Base-by-base conservation (phyloP, 92 coral and sea anemone genomes). In the Zoanthus solanderi region DNA sequence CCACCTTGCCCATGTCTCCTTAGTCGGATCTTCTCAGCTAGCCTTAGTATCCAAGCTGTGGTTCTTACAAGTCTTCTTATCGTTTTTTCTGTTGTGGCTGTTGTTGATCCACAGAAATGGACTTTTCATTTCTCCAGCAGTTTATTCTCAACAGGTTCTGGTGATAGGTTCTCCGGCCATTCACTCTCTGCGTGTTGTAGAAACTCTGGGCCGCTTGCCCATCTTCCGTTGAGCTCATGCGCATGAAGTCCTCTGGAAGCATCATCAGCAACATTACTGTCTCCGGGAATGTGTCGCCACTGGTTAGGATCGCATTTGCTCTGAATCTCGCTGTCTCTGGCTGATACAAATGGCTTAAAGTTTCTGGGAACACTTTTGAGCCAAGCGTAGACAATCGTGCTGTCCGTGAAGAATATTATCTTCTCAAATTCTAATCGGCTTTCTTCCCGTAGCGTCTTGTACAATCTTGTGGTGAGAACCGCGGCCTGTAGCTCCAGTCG, bases 271-370 rank as follows among this genome's bases (percentile, higher is more conserved):
- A 92, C 94, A 56, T 92, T 89, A 6, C 18, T 23, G n/a, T 86
- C 90, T 56, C 94, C 91, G 0, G 94, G 90, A 12, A 92, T 23
- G 85, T 92, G 91, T 56, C 86, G 34, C 93, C 95, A 90, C 9
- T 87, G 88, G 15, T 37, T 72, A 5, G 94, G 94, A 15, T 93
- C 96, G 45, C 87, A 45, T 66, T 78, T 94, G 28, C 83, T 67
- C 58, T 94, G 94, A 8, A 91, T 91, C 56, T 94, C 91, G 17
- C 96, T 93, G 6, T 89, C 86, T 77, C 94, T 52, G 3, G 68
- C 65, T 0, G 94, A 94, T 2, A 89, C 94, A 68, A 91, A 91
- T 12, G 89, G 93, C 69, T 87, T 91, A 75, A 44, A 91, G 1
- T 52, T 42, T 12, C 94, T 57, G 5, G 94, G 83, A 9, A 72